Evolutionary conservation across 2,797 vertebrate genomes (phyloP).

Genomic region (Chaetophractus vellerosus): DNA sequence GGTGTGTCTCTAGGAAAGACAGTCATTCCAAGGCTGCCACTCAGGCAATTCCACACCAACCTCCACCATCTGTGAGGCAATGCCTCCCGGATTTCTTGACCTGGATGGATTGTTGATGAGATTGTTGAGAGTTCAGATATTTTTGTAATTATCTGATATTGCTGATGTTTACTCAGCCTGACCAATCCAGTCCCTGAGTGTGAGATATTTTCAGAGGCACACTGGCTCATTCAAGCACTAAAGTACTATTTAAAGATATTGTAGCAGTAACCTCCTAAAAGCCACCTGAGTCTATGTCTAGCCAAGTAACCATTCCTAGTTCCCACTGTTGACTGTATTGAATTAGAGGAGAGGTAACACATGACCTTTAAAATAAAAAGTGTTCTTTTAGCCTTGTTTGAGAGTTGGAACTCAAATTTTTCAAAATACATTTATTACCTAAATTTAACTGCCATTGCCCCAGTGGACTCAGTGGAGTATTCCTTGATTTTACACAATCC

Average conservation of each 20-base stretch:
- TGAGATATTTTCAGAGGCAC: constrained; percentile 64
- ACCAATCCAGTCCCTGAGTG: background rate
- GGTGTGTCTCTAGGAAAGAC: background rate
- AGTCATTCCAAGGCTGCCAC: background rate
- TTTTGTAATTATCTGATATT: constrained; percentile 48
- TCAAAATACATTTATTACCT: background rate
- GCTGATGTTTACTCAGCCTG: constrained; percentile 31
- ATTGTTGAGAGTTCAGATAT: background rate
- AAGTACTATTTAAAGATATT: constrained; percentile 43
- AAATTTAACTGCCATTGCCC: background rate
- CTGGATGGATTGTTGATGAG: constrained; percentile 7
- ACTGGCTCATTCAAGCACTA: constrained; percentile 57
- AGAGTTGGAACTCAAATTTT: constrained; percentile 36
- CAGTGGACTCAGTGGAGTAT: background rate
- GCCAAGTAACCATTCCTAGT: background rate
- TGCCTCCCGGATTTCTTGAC: background rate
- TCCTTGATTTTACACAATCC: background rate
- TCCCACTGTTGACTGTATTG: constrained; percentile 16
- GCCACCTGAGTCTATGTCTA: background rate
- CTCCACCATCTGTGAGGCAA: background rate
- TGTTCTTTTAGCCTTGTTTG: background rate
- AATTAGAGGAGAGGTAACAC: background rate
- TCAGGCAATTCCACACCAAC: background rate
- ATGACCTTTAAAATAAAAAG: background rate
- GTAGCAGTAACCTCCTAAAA: constrained; percentile 2